Conservation (phyloP, 2,113 vertebrate species). For the Odontophorus gujanensis region DNA sequence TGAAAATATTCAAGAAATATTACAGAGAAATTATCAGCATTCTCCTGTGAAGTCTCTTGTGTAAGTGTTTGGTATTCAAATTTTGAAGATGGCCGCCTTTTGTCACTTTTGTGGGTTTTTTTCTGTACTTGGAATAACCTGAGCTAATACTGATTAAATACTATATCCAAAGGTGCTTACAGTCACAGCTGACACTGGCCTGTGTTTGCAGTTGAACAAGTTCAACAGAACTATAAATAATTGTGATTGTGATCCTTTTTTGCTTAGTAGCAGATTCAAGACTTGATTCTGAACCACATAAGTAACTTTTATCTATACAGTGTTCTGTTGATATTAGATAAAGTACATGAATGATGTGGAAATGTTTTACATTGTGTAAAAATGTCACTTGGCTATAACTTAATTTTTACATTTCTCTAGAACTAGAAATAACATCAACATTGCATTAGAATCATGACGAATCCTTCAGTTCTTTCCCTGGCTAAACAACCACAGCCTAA, state of each 20-base stretch:
- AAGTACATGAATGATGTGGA: neutral
- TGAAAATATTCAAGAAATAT: neutral
- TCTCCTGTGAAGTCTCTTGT: neutral
- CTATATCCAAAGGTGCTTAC: neutral
- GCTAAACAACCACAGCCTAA: neutral
- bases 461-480: neutral
- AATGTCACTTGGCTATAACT: neutral
- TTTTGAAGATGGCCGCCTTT: neutral
- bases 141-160: neutral
- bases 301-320: neutral
- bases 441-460: neutral
- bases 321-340: neutral
- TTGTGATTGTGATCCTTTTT: neutral
- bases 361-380: neutral
- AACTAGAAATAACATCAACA: neutral
- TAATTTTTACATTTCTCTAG: slow-evolving; percentile 18
- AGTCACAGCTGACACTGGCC: neutral
- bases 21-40: neutral
- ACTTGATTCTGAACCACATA: neutral
- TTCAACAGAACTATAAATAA: neutral
- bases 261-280: neutral
- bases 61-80: neutral
- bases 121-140: neutral
- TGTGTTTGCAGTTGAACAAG: neutral
- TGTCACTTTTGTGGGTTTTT: accelerated